These are phyloP conservation scores for Thunnus thynnus DNA, from an alignment of 2,113 vertebrate genomes.

Conservation along the genomic window DNA sequence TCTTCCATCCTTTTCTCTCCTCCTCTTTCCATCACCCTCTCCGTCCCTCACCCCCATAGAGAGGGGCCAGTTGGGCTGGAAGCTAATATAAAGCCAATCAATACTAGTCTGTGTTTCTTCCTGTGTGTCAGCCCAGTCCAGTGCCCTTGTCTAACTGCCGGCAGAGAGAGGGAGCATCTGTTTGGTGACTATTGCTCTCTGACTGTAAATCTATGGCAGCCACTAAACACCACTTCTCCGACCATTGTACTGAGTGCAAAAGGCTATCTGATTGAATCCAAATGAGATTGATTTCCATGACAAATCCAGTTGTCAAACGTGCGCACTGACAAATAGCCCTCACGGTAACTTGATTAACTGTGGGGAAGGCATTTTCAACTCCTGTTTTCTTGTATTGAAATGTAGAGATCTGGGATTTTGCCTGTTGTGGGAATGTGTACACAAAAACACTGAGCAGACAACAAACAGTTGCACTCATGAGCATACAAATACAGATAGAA, in stretches of 20 bases:
- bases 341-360: conserved; percentile 58
- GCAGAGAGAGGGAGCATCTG: conserved; percentile 63
- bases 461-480: conserved; percentile 2
- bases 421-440: not conserved
- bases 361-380: conserved; percentile 30
- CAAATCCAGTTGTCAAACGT: conserved; percentile 71
- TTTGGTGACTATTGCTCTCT: conserved; percentile 57
- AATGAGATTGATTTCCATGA: conserved; percentile 73
- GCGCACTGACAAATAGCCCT: conserved; percentile 52
- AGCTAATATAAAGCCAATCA: conserved; percentile 94
- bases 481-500: conserved; percentile 23
- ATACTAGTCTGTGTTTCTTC: conserved; percentile 89
- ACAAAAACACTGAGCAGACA: not conserved
- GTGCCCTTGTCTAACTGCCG: conserved; percentile 73
- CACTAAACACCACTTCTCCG: conserved; percentile 53
- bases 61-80: conserved; percentile 74
- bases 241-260: conserved; percentile 46
- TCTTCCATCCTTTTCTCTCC: conserved; percentile 44
- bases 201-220: conserved; percentile 74
- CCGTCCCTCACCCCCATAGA: conserved; percentile 10
- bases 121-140: conserved; percentile 79
- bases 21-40: conserved; percentile 61
- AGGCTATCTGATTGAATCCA: conserved; percentile 73
- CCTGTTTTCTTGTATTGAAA: conserved; percentile 3
- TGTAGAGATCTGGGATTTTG: not conserved